Evolutionary conservation across 2,888 invertebrate species (phyloP), one percentile per base, ranked within the genome.

Genomic region (Podotricha telesiphe): DNA sequence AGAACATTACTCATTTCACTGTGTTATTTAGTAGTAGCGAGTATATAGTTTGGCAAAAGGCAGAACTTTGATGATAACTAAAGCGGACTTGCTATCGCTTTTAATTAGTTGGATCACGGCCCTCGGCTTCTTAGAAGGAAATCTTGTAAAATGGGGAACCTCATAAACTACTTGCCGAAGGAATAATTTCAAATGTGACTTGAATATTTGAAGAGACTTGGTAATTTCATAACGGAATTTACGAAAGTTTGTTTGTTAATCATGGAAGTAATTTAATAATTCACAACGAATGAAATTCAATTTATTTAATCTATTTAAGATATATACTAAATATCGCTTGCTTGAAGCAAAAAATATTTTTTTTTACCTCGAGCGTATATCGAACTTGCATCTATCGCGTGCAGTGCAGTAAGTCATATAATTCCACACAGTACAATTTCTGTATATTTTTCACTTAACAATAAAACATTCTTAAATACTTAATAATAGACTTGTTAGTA

Each of bases 131-230:
- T 56, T 37, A 67, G 61, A 67, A 68, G 68, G 61, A 66, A 65
- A 70, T 63, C 68, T 67, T 72, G 68, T 70, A 68, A 68, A 73
- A 66, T 28, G 50, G 59, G 42, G 50, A 53, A 59, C 62, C 64
- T 71, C 65, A 55, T 65, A 63, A 71, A 71, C 65, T 73, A 73
- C 66, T 65, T 65, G 56, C 45, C 65, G 53, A 59, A 76, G 76
- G 79, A 80, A 79, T 81, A 81, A 84, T 82, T 79, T 80, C 74
- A 78, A 78, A 84, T 82, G 82, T 82, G 83, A 73, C 73, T 75
- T 53, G 82, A 80, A 82, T 83, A 78, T 78, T 75, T 74, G 75
- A 77, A 74, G 51, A 72, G 59, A 65, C 72, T 73, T 67, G 76
- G 79, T 80, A 81, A 82, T 74, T 72, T 75, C 77, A 79, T 79